phyloP scores from a whole-genome alignment of 2,797 vertebrate genomes.

The Halcyon smyrnensis region DNA sequence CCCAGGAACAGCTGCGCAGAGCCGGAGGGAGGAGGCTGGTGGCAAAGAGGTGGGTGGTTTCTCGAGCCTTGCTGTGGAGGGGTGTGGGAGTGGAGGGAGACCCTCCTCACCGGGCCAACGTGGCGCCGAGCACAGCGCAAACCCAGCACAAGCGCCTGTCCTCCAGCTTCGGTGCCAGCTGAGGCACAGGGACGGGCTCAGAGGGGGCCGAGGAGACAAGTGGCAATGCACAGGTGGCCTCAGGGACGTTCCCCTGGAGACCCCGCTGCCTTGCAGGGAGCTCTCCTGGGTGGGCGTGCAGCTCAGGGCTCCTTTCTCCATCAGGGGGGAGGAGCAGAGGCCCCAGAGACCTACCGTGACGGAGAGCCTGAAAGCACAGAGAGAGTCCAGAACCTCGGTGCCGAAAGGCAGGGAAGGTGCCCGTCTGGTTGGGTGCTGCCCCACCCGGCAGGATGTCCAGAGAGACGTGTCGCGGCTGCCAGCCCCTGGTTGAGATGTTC shows the following conservation, averaged over 20 bases:
- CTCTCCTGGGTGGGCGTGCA: accelerated
- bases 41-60: not conserved
- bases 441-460: not conserved
- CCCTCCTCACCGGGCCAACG: accelerated
- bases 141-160: accelerated
- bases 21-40: not conserved
- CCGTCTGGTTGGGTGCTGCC: not conserved
- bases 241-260: too few species aligned
- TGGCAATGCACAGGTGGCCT: accelerated
- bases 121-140: not conserved
- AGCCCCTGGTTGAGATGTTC: not conserved
- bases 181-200: not conserved
- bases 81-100: not conserved
- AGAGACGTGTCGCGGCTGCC: not conserved
- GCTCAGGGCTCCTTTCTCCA: not conserved
- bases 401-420: not conserved
- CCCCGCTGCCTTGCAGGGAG: not conserved
- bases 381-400: not conserved
- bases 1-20: not conserved
- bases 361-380: not conserved
- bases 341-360: not conserved
- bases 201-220: not conserved
- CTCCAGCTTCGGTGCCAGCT: accelerated
- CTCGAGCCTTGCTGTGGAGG: accelerated
- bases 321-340: not conserved